Evolutionary conservation across 2,113 vertebrate species (phyloP).

Genomic region (Phrynocephalus versicolor): DNA sequence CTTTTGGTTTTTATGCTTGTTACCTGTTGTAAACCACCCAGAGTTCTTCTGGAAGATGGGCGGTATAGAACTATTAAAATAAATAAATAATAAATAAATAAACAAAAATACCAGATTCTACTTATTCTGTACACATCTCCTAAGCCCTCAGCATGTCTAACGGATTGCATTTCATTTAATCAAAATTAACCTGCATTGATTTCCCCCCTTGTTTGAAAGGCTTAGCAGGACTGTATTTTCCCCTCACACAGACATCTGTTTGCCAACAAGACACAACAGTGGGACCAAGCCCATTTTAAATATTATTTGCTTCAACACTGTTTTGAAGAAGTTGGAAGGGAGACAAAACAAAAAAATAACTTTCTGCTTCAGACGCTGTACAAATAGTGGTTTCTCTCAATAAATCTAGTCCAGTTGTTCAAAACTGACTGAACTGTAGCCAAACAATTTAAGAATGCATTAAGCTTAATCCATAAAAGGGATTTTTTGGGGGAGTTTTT

Average conservation of each 20-base stretch:
- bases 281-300: background rate
- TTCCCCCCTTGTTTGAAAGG: slow-evolving; percentile 20
- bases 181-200: slow-evolving; percentile 31
- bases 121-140: background rate
- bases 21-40: too few relatives aligned
- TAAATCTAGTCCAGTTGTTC: slow-evolving; percentile 15
- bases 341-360: background rate
- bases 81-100: too few relatives aligned
- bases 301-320: background rate
- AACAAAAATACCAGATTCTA: too few relatives aligned
- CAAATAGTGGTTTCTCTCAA: slow-evolving; percentile 7
- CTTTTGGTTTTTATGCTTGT: too few relatives aligned
- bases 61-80: too few relatives aligned
- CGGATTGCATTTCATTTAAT: slow-evolving; percentile 8
- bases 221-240: slow-evolving; percentile 24
- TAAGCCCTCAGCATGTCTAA: background rate
- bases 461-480: slow-evolving; percentile 18
- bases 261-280: background rate
- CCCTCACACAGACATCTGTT: slow-evolving; percentile 8
- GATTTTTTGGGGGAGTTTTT: background rate
- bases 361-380: background rate
- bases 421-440: background rate
- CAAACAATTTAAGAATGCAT: slow-evolving; percentile 24
- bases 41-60: too few relatives aligned
- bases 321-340: background rate